These are phyloP conservation scores for Siniperca obscura DNA, from an alignment of 2,797 vertebrate species.

Conservation along the genomic window DNA sequence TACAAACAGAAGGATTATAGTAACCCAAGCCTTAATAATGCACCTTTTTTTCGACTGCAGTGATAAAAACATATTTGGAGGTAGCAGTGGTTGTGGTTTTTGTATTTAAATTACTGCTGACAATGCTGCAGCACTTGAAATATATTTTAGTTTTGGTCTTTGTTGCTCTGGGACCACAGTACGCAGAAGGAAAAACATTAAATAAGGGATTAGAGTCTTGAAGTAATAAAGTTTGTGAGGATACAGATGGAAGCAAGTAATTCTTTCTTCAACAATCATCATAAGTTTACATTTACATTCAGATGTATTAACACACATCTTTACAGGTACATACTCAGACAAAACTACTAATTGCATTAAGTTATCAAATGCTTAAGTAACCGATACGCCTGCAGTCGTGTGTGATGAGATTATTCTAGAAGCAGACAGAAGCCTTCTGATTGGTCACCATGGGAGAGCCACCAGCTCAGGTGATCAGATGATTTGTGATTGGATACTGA, in stretches of 20 bases:
- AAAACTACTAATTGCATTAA: conserved; percentile 63
- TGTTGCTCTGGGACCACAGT: background rate
- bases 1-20: background rate
- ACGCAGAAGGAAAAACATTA: background rate
- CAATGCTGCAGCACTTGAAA: background rate
- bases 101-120: background rate
- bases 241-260: too few species aligned
- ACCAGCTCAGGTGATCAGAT: conserved; percentile 49
- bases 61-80: background rate
- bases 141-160: background rate
- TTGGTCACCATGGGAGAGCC: conserved; percentile 45
- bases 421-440: conserved; percentile 51
- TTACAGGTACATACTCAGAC: conserved; percentile 19
- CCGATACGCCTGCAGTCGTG: conserved; percentile 49
- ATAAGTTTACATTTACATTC: background rate
- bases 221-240: background rate
- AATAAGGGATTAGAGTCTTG: background rate
- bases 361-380: conserved; percentile 57
- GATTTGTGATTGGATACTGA: conserved; percentile 49
- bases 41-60: background rate
- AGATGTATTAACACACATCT: conserved; percentile 2
- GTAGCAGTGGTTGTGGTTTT: background rate
- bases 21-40: background rate
- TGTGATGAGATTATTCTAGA: conserved; percentile 60
- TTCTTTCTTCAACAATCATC: background rate